Conservation (phyloP, 2,797 vertebrate species). For the Lepilemur ruficaudatus region DNA sequence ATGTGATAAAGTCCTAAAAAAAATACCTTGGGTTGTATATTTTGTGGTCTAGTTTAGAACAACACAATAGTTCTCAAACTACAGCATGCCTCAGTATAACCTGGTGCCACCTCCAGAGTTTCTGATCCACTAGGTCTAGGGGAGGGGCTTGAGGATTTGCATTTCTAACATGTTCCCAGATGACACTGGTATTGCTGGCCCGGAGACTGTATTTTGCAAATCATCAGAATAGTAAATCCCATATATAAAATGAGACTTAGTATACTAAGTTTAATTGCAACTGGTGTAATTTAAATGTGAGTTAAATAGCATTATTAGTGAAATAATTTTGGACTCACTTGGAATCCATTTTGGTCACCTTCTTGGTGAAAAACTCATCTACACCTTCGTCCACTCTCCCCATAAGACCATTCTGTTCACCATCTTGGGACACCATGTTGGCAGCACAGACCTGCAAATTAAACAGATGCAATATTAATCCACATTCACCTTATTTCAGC, state of each 20-base stretch:
- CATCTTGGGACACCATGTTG: conserved; percentile 88
- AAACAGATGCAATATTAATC: not conserved
- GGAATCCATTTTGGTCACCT: conserved; percentile 94
- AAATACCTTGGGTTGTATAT: too few species aligned
- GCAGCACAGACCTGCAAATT: conserved; percentile 87
- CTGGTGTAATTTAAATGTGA: not conserved
- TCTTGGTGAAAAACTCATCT: conserved; percentile 98
- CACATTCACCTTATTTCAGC: not conserved
- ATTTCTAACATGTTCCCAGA: not conserved
- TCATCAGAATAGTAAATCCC: not conserved
- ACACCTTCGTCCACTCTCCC: conserved; percentile 98
- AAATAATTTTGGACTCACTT: conserved; percentile 88
- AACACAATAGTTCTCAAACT: not conserved
- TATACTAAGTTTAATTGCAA: not conserved
- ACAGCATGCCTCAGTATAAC: not conserved
- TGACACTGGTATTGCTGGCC: too few species aligned
- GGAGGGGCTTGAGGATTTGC: not conserved
- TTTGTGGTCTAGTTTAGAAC: not conserved
- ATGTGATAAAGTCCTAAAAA: not conserved
- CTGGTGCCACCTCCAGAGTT: too few species aligned
- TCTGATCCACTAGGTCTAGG: not conserved
- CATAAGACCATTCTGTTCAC: conserved; percentile 97
- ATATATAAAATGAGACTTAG: not conserved
- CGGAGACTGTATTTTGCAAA: not conserved
- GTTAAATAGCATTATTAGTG: not conserved